phyloP scores from a whole-genome alignment of 64 coral and sea anemone species.

The Anthopleura sola region DNA sequence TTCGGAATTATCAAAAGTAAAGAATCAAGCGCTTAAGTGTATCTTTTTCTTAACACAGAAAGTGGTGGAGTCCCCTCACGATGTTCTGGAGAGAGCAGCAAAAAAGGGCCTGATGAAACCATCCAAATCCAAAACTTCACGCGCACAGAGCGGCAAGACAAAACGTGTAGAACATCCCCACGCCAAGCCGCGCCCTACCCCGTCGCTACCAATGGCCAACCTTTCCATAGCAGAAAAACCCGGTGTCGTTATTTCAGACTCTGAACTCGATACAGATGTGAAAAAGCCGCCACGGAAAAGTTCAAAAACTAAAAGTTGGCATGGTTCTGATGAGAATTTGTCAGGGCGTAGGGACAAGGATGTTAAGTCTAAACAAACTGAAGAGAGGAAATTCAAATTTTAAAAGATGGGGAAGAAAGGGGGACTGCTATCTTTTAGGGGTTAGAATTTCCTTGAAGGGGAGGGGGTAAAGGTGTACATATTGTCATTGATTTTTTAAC shows the following conservation, averaged over 20 bases:
- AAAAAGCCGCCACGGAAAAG: neutral
- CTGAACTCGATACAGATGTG: conserved; percentile 14
- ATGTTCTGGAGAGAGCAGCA: conserved; percentile 70
- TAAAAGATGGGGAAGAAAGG: neutral
- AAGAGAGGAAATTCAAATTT: conserved; percentile 4
- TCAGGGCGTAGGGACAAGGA: conserved; percentile 7
- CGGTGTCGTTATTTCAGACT: conserved; percentile 30
- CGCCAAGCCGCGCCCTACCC: conserved; percentile 32
- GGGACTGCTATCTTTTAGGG: neutral
- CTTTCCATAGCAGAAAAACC: conserved; percentile 29
- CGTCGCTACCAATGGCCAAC: conserved; percentile 15
- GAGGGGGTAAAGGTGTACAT: neutral
- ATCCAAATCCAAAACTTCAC: neutral
- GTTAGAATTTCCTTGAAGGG: neutral
- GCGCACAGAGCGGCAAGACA: conserved; percentile 19
- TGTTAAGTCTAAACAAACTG: neutral
- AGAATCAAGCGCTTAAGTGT: neutral
- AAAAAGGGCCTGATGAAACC: conserved; percentile 85
- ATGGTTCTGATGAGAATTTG: conserved; percentile 49
- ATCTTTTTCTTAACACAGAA: conserved; percentile 20
- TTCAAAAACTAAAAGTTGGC: conserved; percentile 24
- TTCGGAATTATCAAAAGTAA: neutral
- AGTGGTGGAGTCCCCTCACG: conserved; percentile 48
- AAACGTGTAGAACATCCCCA: neutral
- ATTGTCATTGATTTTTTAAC: neutral